These are phyloP conservation scores for Tangara arthus DNA, from an alignment of 2,797 vertebrate species.

Conservation along the genomic window DNA sequence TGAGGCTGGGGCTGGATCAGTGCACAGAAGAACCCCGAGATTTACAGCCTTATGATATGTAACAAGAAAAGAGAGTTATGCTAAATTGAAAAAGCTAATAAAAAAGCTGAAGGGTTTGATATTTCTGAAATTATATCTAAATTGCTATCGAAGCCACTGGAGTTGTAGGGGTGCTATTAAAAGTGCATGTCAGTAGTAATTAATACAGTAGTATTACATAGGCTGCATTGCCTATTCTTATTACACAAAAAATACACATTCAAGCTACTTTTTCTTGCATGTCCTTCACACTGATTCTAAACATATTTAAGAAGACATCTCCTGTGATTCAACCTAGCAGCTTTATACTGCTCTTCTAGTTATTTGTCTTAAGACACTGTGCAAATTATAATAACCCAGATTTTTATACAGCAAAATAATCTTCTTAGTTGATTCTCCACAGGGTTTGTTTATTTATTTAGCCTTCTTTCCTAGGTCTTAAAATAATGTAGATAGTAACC, in stretches of 20 bases:
- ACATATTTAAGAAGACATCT: not conserved
- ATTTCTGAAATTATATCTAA: constrained; percentile 12
- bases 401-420: constrained; percentile 39
- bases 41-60: not conserved
- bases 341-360: not conserved
- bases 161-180: not conserved
- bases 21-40: not conserved
- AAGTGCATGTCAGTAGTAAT: not conserved
- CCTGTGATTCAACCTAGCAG: not conserved
- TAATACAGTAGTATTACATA: not conserved
- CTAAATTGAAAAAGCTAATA: constrained; percentile 26
- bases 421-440: constrained; percentile 13
- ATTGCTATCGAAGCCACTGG: not conserved
- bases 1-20: not conserved
- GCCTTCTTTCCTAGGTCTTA: not conserved
- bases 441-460: constrained; percentile 36
- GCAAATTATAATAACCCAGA: not conserved
- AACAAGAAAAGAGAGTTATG: not conserved
- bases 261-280: not conserved
- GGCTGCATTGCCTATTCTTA: not conserved
- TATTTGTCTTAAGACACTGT: not conserved
- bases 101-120: constrained; percentile 34
- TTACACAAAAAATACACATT: not conserved
- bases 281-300: not conserved
- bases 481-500: not conserved